Evolutionary conservation across 23 tunicate species (phyloP).

Genomic region (Halocynthia roretzi): DNA sequence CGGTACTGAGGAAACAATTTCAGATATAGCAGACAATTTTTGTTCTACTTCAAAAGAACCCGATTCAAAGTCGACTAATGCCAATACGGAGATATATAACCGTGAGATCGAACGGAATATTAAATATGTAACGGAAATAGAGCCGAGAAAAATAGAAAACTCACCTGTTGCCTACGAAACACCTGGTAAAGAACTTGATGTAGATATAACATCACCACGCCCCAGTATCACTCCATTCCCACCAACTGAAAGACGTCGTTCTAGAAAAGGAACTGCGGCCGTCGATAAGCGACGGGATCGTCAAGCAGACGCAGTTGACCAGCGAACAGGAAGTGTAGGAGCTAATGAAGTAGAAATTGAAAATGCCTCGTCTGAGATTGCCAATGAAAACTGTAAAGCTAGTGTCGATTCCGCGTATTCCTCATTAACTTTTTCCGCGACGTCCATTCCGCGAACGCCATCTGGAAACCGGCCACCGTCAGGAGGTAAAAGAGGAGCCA

Average conservation of each 20-base stretch:
- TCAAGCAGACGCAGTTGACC: not conserved
- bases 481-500: slow-evolving; percentile 71
- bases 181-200: not conserved
- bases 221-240: slow-evolving; percentile 62
- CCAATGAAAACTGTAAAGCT: not conserved
- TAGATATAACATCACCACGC: slow-evolving; percentile 29
- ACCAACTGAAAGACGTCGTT: slow-evolving; percentile 8
- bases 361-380: not conserved
- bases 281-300: not conserved
- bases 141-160: not conserved
- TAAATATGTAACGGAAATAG: not conserved
- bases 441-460: slow-evolving; percentile 36
- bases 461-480: slow-evolving; percentile 71
- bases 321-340: not conserved
- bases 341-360: not conserved
- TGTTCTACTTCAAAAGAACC: not conserved
- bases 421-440: slow-evolving; percentile 46
- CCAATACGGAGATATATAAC: not conserved
- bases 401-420: slow-evolving; percentile 68
- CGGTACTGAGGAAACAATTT: not conserved
- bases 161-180: not conserved
- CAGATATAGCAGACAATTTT: not conserved
- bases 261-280: not conserved
- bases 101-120: not conserved
- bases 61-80: not conserved